These are phyloP conservation scores for Thera obeliscata DNA, from an alignment of 2,888 invertebrate genomes.

Conservation along the genomic window DNA sequence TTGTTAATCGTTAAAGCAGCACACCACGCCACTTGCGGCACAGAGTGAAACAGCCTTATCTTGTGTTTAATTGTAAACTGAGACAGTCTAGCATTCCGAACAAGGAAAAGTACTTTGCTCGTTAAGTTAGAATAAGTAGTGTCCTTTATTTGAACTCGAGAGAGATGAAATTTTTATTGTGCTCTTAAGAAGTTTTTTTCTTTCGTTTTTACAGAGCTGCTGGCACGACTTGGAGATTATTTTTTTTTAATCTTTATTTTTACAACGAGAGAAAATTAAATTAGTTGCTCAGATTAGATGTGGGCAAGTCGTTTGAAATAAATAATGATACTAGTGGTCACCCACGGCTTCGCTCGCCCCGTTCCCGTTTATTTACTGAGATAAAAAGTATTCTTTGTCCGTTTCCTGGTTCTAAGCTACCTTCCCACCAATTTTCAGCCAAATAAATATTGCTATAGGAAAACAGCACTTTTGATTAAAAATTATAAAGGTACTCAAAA, in stretches of 20 bases:
- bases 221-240: slow-evolving; percentile 4
- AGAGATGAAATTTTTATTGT: slow-evolving; percentile 35
- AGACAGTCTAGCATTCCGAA: slow-evolving; percentile 32
- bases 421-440: too few species aligned
- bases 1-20: neutral
- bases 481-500: slow-evolving; percentile 1
- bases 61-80: slow-evolving; percentile 33
- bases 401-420: too few species aligned
- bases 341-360: too few species aligned
- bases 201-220: slow-evolving; percentile 18
- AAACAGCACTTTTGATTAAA: neutral
- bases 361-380: too few species aligned
- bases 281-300: neutral
- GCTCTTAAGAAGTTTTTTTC: slow-evolving; percentile 17
- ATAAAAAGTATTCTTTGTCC: too few species aligned
- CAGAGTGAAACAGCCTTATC: slow-evolving; percentile 13
- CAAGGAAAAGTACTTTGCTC: slow-evolving; percentile 47
- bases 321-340: too few species aligned
- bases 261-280: slow-evolving; percentile 5
- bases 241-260: slow-evolving; percentile 9
- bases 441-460: too few species aligned
- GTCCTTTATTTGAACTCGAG: slow-evolving; percentile 39
- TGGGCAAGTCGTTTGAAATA: too few species aligned
- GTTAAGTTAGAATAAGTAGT: slow-evolving; percentile 42
- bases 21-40: neutral